Base-by-base conservation (phyloP, 2,797 vertebrate genomes). In the Acrocephalus scirpaceus region DNA sequence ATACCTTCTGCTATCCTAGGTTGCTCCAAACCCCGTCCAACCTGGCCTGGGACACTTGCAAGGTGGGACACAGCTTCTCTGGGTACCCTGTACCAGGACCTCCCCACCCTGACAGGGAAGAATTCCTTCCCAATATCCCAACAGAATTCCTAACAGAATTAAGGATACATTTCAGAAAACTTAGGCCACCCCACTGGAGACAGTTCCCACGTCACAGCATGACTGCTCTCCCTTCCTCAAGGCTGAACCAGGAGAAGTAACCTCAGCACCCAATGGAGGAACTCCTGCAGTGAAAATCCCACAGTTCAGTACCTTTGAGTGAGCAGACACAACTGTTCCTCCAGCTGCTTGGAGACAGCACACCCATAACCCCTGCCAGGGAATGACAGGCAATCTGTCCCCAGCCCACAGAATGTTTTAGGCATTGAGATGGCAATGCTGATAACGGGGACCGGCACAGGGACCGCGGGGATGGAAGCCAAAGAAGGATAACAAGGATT, bases 181-280 rank as follows among this genome's bases (percentile, higher is more conserved):
- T 38, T 2, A 18, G 60, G 25, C 22, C 42, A n/a, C 23, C 20
- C 38, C 61, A 29, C 8, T 1, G 11, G 47, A 53, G n/a, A n/a
- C 16, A 56, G 14, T 11, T 30, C 47, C 5, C 1, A 1, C 10
- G 32, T 34, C 44, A 16, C 1, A 0, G 66, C 0, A 36, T 0
- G 1, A 16, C 51, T 23, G 45, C 50, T 77, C 65, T 60, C 10
- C 0, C 36, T 48, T 23, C 57, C 34, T 10, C 20, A 6, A 6
- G 21, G 42, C 50, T 72, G 1, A 67, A 38, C 5, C 0, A 0
- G 42, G 42, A 91, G 9, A 56, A 67, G 25, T 0, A 34, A 73
- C 42, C 19, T 11, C 58, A 50, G 32, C 34, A 75, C 11, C 11
- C 61, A 30, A 1, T 5, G 9, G 18, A 47, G 13, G 10, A 47